A percentile compares a stretch with the other conserved stretches of the same genome.
phyloP scores from a whole-genome alignment of 2,888 invertebrate species.

The Drosophila affinis region DNA sequence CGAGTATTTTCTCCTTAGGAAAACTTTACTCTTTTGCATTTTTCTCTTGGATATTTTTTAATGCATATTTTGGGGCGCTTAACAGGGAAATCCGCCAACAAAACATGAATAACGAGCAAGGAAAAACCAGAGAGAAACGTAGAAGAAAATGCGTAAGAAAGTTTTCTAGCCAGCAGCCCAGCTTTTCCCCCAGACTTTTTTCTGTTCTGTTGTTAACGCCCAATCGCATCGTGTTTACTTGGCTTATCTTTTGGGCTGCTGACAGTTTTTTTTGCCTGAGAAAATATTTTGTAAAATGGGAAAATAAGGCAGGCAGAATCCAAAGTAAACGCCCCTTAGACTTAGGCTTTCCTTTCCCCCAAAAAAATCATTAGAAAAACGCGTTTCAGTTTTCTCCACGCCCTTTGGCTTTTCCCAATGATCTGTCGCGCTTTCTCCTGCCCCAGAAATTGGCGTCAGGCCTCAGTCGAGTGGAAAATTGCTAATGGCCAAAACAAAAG shows the following conservation, averaged over 20 bases:
- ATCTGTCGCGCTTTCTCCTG: conserved; percentile 39
- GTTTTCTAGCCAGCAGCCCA: conserved; percentile 2
- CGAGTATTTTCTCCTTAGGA: conserved; percentile 27
- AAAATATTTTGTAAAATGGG: conserved; percentile 22
- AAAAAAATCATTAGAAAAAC: conserved; percentile 30
- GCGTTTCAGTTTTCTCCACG: conserved; percentile 36
- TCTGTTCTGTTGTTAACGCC: conserved; percentile 36
- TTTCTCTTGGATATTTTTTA: conserved; percentile 31
- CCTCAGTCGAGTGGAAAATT: conserved; percentile 71
- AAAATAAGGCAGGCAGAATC: conserved; percentile 35
- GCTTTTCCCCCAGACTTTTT: conserved; percentile 1
- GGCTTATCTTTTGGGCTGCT: conserved; percentile 41
- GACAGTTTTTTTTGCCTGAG: conserved; percentile 32
- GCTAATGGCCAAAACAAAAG: conserved; percentile 62
- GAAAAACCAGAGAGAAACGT: conserved; percentile 5
- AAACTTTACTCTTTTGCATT: conserved; percentile 30
- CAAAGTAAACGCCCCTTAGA: conserved; percentile 41
- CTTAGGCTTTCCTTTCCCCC: conserved; percentile 27
- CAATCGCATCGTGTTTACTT: conserved; percentile 50
- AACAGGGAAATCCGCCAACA: conserved; percentile 25
- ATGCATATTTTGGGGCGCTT: conserved; percentile 44
- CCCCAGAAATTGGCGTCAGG: conserved; percentile 34
- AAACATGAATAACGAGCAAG: conserved; percentile 44
- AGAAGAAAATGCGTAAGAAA: conserved; percentile 30
- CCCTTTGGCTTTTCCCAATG: conserved; percentile 45